These are phyloP conservation scores for Cydia amplana DNA, from an alignment of 1,140 invertebrate species.

Conservation along the genomic window DNA sequence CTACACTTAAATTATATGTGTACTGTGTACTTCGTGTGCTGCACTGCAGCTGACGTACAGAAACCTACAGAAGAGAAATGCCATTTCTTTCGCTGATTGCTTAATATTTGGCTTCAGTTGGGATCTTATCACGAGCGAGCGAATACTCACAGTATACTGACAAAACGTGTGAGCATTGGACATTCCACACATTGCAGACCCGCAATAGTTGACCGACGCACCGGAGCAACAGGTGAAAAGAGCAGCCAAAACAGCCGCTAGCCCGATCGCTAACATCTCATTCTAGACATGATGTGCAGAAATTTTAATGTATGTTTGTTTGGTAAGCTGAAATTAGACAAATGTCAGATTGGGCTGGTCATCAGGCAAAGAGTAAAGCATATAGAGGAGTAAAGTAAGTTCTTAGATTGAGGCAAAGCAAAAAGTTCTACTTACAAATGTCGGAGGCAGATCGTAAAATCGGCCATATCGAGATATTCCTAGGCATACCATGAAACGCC, in stretches of 20 bases:
- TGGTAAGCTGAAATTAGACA: slow-evolving; percentile 4
- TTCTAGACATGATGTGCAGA: slow-evolving; percentile 6
- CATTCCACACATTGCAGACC: not conserved
- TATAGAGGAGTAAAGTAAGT: too few relatives aligned
- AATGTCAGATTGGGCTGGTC: not conserved
- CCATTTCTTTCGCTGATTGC: too few relatives aligned
- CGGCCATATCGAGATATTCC: too few relatives aligned
- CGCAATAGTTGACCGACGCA: not conserved
- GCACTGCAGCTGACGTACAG: too few relatives aligned
- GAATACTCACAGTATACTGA: not conserved
- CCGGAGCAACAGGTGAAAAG: not conserved
- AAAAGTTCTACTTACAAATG: not conserved
- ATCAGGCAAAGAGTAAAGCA: not conserved
- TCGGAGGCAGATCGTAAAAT: too few relatives aligned
- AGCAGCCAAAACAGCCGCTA: slow-evolving; percentile 19
- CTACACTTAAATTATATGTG: too few relatives aligned
- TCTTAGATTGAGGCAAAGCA: not conserved
- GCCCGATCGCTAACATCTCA: slow-evolving; percentile 14
- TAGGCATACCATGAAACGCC: too few relatives aligned
- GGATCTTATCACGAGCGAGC: too few relatives aligned
- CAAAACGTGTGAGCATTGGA: slow-evolving; percentile 2
- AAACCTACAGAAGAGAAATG: too few relatives aligned
- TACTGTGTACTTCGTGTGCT: too few relatives aligned
- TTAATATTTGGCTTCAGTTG: too few relatives aligned
- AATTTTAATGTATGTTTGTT: not conserved